phyloP scores from a whole-genome alignment of 2,797 vertebrate genomes.

The Lepilemur ruficaudatus region DNA sequence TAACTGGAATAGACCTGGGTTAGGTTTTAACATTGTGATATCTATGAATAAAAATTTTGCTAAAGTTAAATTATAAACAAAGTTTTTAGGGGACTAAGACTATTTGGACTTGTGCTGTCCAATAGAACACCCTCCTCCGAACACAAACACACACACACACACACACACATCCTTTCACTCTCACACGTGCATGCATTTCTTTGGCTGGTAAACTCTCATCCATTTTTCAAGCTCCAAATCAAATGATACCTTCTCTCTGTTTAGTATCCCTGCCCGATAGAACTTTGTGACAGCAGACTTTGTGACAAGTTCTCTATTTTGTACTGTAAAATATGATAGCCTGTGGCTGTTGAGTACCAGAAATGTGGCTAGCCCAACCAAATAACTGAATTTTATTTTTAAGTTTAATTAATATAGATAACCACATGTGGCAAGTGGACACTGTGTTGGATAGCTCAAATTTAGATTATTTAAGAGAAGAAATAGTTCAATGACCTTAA shows the following conservation, averaged over 20 bases:
- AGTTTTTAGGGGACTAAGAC: background rate
- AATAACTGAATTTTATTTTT: background rate
- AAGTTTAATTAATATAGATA: constrained; percentile 5
- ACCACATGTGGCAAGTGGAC: background rate
- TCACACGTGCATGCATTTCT: background rate
- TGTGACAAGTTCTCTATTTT: background rate
- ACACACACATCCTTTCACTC: background rate
- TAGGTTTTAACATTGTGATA: background rate
- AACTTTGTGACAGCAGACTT: background rate
- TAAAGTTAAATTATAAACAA: background rate
- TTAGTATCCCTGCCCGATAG: background rate
- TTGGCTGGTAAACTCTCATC: background rate
- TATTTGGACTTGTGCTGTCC: background rate
- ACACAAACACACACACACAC: background rate
- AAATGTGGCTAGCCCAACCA: background rate
- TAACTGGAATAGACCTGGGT: background rate
- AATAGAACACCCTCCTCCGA: background rate
- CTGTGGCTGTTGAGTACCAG: background rate
- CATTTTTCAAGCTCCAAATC: background rate
- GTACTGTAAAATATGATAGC: background rate
- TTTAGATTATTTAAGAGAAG: background rate
- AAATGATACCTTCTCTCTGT: background rate
- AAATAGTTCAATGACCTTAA: background rate
- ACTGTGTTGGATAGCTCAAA: background rate
- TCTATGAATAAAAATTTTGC: background rate